Evolutionary conservation across 2,888 invertebrate species (phyloP).

Genomic region (Cheiracanthium punctorium): DNA sequence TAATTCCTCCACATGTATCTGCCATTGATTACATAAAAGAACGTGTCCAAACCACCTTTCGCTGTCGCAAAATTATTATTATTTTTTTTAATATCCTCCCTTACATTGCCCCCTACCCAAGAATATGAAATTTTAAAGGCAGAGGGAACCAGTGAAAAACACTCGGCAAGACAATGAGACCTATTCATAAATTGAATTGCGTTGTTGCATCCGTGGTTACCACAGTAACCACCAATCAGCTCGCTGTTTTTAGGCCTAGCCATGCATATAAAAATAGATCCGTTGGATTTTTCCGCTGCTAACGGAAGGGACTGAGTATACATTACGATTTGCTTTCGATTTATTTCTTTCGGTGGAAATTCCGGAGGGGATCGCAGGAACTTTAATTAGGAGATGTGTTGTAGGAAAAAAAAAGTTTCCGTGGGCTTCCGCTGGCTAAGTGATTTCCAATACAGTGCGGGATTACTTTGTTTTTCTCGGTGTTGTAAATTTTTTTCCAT

Average conservation of each 20-base stretch:
- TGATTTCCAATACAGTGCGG: too few species aligned
- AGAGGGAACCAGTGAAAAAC: slow-evolving; percentile 18
- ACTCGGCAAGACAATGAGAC: slow-evolving; percentile 34
- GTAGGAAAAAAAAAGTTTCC: too few species aligned
- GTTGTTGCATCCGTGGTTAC: slow-evolving; percentile 53
- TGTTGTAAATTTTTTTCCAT: too few species aligned
- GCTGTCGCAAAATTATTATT: too few species aligned
- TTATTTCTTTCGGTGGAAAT: too few species aligned
- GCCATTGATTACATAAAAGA: not conserved
- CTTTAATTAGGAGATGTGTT: too few species aligned
- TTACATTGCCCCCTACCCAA: not conserved
- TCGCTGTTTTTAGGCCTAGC: slow-evolving; percentile 35
- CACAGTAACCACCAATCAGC: slow-evolving; percentile 57
- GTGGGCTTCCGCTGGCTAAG: too few species aligned
- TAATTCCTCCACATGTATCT: not conserved
- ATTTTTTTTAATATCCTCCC: not conserved
- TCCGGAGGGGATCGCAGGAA: too few species aligned
- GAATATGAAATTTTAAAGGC: not conserved
- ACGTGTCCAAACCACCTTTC: too few species aligned
- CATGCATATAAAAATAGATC: slow-evolving; percentile 67
- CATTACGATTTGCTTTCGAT: not conserved
- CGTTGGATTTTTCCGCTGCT: slow-evolving; percentile 50
- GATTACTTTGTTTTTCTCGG: too few species aligned
- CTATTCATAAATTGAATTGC: slow-evolving; percentile 60
- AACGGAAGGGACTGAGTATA: slow-evolving; percentile 21